These are phyloP conservation scores for Neodontobutis hainanensis DNA, from an alignment of 2,113 vertebrate species.

Conservation along the genomic window DNA sequence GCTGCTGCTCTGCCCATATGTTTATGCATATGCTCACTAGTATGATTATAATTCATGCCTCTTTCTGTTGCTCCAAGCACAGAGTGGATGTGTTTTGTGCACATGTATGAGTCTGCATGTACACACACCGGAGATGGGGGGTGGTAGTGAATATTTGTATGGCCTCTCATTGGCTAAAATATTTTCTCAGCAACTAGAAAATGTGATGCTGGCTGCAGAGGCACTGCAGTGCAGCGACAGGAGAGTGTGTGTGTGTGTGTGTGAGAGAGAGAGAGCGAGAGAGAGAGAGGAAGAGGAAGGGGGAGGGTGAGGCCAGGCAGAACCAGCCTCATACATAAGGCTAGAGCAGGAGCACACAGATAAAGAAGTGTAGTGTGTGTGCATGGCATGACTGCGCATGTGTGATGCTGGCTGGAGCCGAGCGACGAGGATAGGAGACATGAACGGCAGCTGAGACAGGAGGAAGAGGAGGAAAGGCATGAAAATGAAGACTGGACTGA, in stretches of 20 bases:
- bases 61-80: conserved; percentile 29
- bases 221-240: conserved; percentile 81
- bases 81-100: conserved; percentile 18
- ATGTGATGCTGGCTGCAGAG: conserved; percentile 79
- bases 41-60: conserved; percentile 36
- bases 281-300: conserved; percentile 13
- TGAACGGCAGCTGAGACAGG: conserved; percentile 53
- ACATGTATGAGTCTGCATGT: conserved; percentile 6
- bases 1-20: conserved; percentile 31
- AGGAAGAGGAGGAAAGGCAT: conserved; percentile 38
- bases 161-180: conserved; percentile 72
- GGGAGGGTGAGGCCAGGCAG: conserved; percentile 36
- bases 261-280: conserved; percentile 32
- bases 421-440: conserved; percentile 53
- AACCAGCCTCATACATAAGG: conserved; percentile 65
- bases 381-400: conserved; percentile 63
- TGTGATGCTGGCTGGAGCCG: conserved; percentile 65
- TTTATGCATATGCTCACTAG: conserved; percentile 29
- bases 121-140: conserved; percentile 21
- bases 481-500: conserved; percentile 23
- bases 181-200: conserved; percentile 71
- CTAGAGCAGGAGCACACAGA: conserved; percentile 61
- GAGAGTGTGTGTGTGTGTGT: conserved; percentile 49
- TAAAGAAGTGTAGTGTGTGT: conserved; percentile 32
- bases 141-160: conserved; percentile 17